Base-by-base conservation (phyloP, 2,888 invertebrate species). In the Acronicta leporina region DNA sequence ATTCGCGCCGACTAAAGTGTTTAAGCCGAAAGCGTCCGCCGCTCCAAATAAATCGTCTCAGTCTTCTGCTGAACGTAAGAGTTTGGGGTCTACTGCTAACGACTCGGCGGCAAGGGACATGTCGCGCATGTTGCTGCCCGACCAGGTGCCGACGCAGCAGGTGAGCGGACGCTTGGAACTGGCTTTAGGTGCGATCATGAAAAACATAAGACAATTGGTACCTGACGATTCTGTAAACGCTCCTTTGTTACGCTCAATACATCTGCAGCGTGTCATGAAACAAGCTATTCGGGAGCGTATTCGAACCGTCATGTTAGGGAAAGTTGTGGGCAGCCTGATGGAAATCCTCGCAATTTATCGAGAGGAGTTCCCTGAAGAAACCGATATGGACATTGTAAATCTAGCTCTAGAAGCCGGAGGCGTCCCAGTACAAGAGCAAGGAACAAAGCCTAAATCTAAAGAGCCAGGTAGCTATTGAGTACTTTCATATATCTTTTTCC, bases 91-190 rank as follows among this genome's bases (percentile, higher is more conserved):
- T 15, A 63, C 73, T 45, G 68, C 81, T 16, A 61, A 51, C 10
- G 55, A 43, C 41, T 33, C 66, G 41, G 51, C 54, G 14, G 50
- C 64, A 14, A 52, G 43, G 44, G 63, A 63, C 6, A 66, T 66
- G 49, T 75, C 44, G 44, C 58, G 42, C 38, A 63, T 85, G 64
- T 71, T 87, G 60, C 75, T 71, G 46, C 72, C 84, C 8, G 83
- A 87, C 72, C 62, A 68, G 30, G 73, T 70, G 56, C 89, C 90
- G 3, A 69, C 83, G 40, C 75, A 73, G 42, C 85, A 86, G 70
- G 62, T 90, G 68, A 80, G 67, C 27, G 92, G 92, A 40, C 88
- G 92, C n/a, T 68, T 94, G 58, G 92, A 92, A 80, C 72, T 92
- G 55, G 89, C 88, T 16, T 71, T 94, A 51, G 92, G 93, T 54